These are phyloP conservation scores for Tachystola acroxantha DNA, from an alignment of 2,888 invertebrate genomes.

Conservation along the genomic window DNA sequence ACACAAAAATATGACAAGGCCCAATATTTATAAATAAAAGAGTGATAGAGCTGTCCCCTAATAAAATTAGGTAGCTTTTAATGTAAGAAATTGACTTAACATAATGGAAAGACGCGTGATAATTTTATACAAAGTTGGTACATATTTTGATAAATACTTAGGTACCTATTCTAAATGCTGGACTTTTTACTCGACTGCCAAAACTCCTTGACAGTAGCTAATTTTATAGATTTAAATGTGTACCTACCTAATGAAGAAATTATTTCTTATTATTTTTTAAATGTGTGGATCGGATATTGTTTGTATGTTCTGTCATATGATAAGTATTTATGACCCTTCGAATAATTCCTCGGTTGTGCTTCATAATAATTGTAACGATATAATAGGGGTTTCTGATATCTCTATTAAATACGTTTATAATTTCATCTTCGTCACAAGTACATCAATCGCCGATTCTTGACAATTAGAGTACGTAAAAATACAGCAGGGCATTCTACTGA, in stretches of 20 bases:
- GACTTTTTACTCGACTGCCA: conserved; percentile 61
- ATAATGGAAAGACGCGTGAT: conserved; percentile 25
- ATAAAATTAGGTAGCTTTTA: conserved; percentile 21
- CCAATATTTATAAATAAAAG: not conserved
- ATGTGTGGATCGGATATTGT: conserved; percentile 13
- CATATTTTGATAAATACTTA: conserved; percentile 38
- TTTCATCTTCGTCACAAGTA: too few relatives aligned
- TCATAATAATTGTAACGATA: conserved; percentile 21
- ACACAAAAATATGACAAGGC: too few relatives aligned
- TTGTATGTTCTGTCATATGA: too few relatives aligned
- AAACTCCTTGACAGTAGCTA: conserved; percentile 43
- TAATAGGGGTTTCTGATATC: too few relatives aligned
- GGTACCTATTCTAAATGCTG: conserved; percentile 49
- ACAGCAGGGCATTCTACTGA: too few relatives aligned
- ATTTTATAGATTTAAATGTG: conserved; percentile 42
- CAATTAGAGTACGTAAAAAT: too few relatives aligned
- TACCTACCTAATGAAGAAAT: conserved; percentile 17
- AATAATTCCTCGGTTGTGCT: conserved; percentile 27
- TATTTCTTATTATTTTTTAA: conserved; percentile 17
- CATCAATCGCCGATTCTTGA: too few relatives aligned
- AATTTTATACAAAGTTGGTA: conserved; percentile 32
- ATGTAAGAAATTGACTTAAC: conserved; percentile 28
- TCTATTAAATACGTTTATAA: too few relatives aligned
- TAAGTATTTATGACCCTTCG: conserved; percentile 8
- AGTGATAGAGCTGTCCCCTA: conserved; percentile 16